These are phyloP conservation scores for Neria commutata DNA, from an alignment of 2,888 invertebrate species.

Conservation along the genomic window DNA sequence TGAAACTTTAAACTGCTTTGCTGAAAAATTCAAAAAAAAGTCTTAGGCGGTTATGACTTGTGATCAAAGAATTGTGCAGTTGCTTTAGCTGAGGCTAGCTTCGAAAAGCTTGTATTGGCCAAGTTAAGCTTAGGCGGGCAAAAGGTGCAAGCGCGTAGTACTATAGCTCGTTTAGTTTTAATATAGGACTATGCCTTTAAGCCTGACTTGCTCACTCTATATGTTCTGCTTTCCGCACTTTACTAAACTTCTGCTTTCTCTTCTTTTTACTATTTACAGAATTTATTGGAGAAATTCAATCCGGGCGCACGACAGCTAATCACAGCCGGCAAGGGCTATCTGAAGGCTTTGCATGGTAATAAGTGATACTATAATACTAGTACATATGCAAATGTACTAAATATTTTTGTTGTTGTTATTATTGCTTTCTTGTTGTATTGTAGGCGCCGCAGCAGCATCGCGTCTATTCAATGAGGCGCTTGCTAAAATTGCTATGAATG, in stretches of 20 bases:
- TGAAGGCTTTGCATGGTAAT: constrained; percentile 94
- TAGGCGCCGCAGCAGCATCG: constrained; percentile 88
- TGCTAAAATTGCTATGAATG: constrained; percentile 84
- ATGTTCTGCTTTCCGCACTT: constrained; percentile 16
- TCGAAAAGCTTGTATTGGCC: no score
- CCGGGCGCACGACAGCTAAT: constrained; percentile 93
- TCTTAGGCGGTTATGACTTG: no score
- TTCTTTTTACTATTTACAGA: constrained; percentile 73
- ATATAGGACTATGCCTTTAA: no score
- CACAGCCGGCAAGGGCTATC: constrained; percentile 90
- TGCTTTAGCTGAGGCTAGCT: no score
- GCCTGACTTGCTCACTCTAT: constrained; percentile 30
- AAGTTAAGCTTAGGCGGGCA: no score
- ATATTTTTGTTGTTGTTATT: not conserved
- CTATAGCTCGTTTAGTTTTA: no score
- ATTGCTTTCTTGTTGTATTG: constrained; percentile 34
- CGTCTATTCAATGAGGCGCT: constrained; percentile 87
- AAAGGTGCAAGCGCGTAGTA: no score
- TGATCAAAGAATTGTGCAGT: no score
- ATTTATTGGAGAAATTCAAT: constrained; percentile 95
- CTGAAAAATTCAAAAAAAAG: no score
- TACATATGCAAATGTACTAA: not conserved
- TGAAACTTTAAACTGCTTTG: no score
- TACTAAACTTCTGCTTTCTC: constrained; percentile 24
- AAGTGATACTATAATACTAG: no score